Evolutionary conservation across 2,113 vertebrate genomes (phyloP).

Genomic region (Tetrao urogallus): DNA sequence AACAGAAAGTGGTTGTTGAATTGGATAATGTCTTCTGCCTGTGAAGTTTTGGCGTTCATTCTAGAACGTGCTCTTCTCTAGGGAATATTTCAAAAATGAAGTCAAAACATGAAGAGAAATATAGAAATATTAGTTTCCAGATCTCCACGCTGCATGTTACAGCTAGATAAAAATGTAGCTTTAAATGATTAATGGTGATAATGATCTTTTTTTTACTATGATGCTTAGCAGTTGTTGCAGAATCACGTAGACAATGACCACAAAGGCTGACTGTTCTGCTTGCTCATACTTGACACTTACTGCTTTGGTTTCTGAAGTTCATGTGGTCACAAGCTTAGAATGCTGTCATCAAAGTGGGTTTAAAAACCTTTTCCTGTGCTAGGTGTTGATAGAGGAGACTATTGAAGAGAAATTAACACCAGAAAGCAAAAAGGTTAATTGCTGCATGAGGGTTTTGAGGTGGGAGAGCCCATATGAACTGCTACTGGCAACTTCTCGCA

Average conservation of each 20-base stretch:
- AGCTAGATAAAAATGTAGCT: background rate
- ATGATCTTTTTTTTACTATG: background rate
- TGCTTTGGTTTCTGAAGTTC: background rate
- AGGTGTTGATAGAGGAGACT: background rate
- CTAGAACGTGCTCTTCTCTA: background rate
- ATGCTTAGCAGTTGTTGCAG: background rate
- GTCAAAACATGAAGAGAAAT: background rate
- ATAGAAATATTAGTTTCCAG: background rate
- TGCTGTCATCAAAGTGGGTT: background rate
- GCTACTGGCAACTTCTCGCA: background rate
- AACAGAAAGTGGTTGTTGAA: background rate
- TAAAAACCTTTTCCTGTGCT: constrained; percentile 57
- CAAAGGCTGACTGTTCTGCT: constrained; percentile 14
- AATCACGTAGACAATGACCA: background rate
- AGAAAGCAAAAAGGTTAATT: background rate
- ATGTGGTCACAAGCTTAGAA: background rate
- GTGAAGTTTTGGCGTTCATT: background rate
- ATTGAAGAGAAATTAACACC: constrained; percentile 16
- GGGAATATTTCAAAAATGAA: background rate
- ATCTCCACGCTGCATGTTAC: background rate
- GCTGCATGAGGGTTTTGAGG: background rate
- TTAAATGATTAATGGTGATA: background rate
- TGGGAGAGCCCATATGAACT: background rate
- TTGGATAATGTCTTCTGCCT: background rate
- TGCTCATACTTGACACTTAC: background rate